Base-by-base conservation (phyloP, 2,888 invertebrate genomes). In the Drosophila meridionalis region DNA sequence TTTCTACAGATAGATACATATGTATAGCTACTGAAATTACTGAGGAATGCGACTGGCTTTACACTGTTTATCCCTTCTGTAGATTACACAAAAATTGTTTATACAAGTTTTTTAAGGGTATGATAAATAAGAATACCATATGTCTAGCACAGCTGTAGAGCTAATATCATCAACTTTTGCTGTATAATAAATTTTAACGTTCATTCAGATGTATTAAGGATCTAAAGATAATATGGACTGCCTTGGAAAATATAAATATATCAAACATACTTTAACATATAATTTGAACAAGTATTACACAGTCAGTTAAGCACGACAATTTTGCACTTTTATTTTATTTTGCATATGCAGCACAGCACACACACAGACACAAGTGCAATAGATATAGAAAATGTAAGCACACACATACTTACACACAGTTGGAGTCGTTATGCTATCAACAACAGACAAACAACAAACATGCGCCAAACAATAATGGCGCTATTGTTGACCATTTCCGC, bases 401-500 rank as follows among this genome's bases (percentile, higher is more conserved):
- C 20, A 55, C 38, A 38, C n/a, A 43, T 28, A 57, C 8, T 57
- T 12, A 38, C 32, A 32, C 6, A 36, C 20, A 53, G 57, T 45
- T 30, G 47, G 47, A 50, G 48, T 63, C 63, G 68, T 60, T 65
- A 69, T 67, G 76, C 81, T 82, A 84, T 83, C 82, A 87, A 74
- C 81, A 81, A 56, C 85, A 87, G 85, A 75, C 80, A 84, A 87
- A 75, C 80, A 68, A 71, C 81, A 86, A 86, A 85, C 83, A 84
- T 82, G 82, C 71, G 82, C 82, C 83, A 84, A 86, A 88, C 87
- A 87, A 87, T 87, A 87, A 87, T 84, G 84, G 79, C 83, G 84
- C 83, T 87, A 88, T 87, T 88, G 82, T 87, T 87, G 84, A 87
- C 89, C 87, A 87, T 89, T 89, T 87, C 84, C 89, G 89, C 57